phyloP scores from a whole-genome alignment of 2,113 vertebrate species.

The Promerops cafer region DNA sequence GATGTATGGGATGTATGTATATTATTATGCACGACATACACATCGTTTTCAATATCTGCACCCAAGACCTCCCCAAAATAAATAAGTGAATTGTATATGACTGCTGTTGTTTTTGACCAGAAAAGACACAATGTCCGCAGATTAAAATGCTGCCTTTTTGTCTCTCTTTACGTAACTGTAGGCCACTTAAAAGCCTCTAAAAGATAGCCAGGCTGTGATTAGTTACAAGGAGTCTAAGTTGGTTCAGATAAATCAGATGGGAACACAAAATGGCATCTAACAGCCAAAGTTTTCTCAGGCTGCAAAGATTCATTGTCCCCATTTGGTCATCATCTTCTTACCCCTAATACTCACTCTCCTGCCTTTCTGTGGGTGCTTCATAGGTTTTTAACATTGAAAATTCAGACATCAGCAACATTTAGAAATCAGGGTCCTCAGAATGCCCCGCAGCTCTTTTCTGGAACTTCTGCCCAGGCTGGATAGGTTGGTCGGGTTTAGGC shows the following conservation, averaged over 20 bases:
- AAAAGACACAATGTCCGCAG: background rate
- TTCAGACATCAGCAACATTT: background rate
- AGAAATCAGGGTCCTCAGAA: background rate
- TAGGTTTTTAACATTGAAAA: background rate
- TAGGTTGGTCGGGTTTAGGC: background rate
- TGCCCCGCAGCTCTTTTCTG: background rate
- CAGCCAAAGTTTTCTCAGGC: background rate
- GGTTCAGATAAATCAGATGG: background rate
- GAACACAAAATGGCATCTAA: background rate
- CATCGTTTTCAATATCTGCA: background rate
- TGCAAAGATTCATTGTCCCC: background rate
- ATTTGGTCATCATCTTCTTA: background rate
- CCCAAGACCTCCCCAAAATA: background rate
- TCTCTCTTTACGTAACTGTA: background rate
- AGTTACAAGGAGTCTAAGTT: background rate
- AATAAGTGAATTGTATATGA: background rate
- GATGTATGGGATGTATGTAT: background rate
- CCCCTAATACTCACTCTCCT: background rate
- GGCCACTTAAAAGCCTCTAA: background rate
- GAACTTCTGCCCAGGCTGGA: background rate
- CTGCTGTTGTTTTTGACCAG: background rate
- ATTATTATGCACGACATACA: background rate
- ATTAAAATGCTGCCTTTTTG: background rate
- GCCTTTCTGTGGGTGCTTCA: background rate
- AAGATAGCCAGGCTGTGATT: background rate